Evolutionary conservation across 2,888 invertebrate genomes (phyloP), one percentile per base, ranked within the genome.

Genomic region (Cotesia congregata): DNA sequence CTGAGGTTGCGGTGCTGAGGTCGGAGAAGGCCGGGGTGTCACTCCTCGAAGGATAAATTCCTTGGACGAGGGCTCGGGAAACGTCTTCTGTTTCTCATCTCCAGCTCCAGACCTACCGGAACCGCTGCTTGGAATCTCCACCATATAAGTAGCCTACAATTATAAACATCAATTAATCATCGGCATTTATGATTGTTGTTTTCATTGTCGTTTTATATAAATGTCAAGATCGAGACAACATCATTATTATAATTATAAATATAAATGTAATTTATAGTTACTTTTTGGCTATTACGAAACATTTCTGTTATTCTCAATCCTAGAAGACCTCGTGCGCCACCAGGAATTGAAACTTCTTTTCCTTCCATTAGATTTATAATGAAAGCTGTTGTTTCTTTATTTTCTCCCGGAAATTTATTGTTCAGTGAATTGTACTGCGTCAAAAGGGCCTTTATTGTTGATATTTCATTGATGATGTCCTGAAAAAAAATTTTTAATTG

Each of bases 21-120:
- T 91, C 0, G 91, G 90, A 9, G 93, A 91, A 3, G 94, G 94
- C 74, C 93, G 89, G 0, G 92, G 91, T 20, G 92, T 91, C 65
- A 90, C 86, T 1, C 92, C 91, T 39, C 94, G 90, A 81, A 95
- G 88, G 78, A 94, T 93, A 85, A 93, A 94, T 88, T 95, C 94
- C 80, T 92, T 91, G 78, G 91, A 91, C n/a, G 88, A 88, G 0
- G 93, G 91, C 75, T 90, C 86, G 0, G 93, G 93, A 83, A 93
- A 93, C 67, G 88, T 88, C 64, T 85, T 86, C 3, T 85, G 82
- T 68, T 85, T 86, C 9, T 83, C 82, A 72, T 86, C 87, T 77
- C 82, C 82, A 39, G 82, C 78, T 67, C 82, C 84, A 84, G 82
- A 82, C 72, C 85, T 88, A 75, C 81, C 84, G 82, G 78, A 82